These are phyloP conservation scores for Chamaetylas fuelleborni DNA, from an alignment of 2,113 vertebrate genomes.

Conservation along the genomic window DNA sequence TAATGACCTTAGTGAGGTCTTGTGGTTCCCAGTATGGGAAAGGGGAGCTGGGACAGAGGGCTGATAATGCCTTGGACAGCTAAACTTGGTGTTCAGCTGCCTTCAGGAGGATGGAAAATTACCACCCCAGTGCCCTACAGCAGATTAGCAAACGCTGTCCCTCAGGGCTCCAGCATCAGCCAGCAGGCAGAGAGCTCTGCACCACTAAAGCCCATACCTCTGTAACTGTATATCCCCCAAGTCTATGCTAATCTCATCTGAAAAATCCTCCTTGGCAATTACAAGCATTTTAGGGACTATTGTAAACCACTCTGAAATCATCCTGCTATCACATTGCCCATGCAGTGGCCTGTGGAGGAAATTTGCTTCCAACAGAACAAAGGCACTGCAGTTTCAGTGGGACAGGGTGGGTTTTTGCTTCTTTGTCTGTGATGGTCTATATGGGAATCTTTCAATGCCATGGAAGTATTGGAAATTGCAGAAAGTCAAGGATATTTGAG, in stretches of 20 bases:
- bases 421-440: neutral
- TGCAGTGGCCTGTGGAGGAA: neutral
- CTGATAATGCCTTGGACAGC: neutral
- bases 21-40: neutral
- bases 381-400: neutral
- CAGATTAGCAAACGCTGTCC: neutral
- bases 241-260: neutral
- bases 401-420: neutral
- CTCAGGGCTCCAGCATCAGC: neutral
- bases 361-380: neutral
- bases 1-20: neutral
- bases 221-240: neutral
- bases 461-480: neutral
- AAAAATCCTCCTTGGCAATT: neutral
- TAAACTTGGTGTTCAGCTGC: neutral
- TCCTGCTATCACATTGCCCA: neutral
- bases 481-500: neutral
- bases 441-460: neutral
- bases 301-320: neutral
- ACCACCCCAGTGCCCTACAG: neutral
- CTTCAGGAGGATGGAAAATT: neutral
- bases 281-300: neutral
- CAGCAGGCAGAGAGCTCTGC: neutral
- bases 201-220: neutral
- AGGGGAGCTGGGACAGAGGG: neutral